A percentile compares a stretch with the other conserved stretches of the same genome.
Evolutionary conservation across 2,888 invertebrate species (phyloP).

Genomic region (Onchidella celtica): DNA sequence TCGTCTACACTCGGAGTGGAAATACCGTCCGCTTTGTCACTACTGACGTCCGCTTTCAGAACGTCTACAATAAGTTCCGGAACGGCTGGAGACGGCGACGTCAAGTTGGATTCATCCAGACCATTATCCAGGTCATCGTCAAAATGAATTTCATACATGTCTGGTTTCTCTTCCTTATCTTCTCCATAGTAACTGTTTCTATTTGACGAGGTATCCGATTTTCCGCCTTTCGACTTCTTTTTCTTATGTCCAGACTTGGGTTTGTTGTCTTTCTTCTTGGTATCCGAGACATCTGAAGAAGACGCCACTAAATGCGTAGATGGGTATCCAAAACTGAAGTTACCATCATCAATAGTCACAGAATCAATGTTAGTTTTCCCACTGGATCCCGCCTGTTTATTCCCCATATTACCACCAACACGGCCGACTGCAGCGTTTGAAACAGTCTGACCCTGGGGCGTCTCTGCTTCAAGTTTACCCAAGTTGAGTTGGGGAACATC

Average conservation of each 20-base stretch:
- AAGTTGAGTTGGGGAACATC: not conserved
- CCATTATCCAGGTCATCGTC: constrained; percentile 18
- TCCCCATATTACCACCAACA: constrained; percentile 27
- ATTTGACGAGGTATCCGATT: not conserved
- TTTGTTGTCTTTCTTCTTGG: constrained; percentile 15
- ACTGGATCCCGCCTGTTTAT: not conserved
- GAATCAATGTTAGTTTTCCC: not conserved
- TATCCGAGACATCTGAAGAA: not conserved
- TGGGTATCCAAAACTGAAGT: constrained; percentile 6
- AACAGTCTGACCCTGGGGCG: not conserved
- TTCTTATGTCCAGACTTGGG: not conserved
- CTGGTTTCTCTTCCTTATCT: not conserved
- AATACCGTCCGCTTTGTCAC: constrained; percentile 4
- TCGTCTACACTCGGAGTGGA: constrained; percentile 22
- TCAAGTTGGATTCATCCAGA: too few species aligned
- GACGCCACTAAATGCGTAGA: not conserved
- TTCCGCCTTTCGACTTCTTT: too few species aligned
- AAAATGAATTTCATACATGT: constrained; percentile 21
- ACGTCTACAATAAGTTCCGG: constrained; percentile 42
- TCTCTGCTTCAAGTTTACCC: not conserved
- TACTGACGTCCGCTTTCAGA: constrained; percentile 27
- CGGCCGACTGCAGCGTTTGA: not conserved
- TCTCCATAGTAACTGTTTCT: not conserved
- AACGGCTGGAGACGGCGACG: not conserved
- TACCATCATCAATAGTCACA: not conserved